Conservation (phyloP, 2,888 invertebrate species). For the Apotomis capreana region DNA sequence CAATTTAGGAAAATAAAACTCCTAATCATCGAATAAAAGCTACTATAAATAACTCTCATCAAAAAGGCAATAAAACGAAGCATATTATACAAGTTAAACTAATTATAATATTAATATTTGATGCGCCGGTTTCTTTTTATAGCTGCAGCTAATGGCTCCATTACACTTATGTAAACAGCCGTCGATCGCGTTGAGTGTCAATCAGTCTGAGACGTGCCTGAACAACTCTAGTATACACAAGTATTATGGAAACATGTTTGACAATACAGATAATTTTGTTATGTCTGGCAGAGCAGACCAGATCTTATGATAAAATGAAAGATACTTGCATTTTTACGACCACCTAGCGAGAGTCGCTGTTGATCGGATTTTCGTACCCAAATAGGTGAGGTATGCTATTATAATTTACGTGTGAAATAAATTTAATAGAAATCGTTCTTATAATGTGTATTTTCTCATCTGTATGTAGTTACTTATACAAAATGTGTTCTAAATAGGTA, state of each 20-base stretch:
- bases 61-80: conserved; percentile 18
- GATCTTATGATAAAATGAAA: no score
- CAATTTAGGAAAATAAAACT: not conserved
- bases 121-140: conserved; percentile 27
- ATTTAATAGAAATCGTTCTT: no score
- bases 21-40: conserved; percentile 7
- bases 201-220: not conserved
- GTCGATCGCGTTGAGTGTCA: conserved; percentile 13
- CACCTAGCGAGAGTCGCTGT: no score
- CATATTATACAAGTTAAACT: conserved; percentile 20
- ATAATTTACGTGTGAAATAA: no score
- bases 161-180: conserved; percentile 36
- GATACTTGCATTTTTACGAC: no score
- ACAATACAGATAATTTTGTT: not conserved
- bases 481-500: no score
- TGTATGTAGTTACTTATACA: no score
- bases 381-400: no score
- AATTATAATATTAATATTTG: conserved; percentile 36
- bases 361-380: no score
- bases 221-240: not conserved
- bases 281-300: not conserved
- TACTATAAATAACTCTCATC: conserved; percentile 6
- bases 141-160: conserved; percentile 26
- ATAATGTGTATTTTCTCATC: no score
- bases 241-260: conserved; percentile 4